These are phyloP conservation scores for Tenthredo mesomela DNA, from an alignment of 2,888 invertebrate genomes.

Conservation along the genomic window DNA sequence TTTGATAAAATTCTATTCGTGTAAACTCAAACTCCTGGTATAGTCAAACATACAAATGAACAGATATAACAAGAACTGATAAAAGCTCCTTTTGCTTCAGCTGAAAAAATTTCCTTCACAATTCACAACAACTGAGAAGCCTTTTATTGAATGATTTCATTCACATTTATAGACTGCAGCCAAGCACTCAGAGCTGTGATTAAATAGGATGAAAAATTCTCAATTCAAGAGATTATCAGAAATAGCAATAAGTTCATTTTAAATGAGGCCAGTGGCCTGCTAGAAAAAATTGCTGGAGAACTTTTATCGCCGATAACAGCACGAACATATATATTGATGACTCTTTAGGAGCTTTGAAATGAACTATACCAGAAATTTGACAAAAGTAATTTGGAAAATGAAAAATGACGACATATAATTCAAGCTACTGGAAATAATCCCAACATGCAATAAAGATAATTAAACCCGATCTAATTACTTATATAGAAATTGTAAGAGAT, in stretches of 20 bases:
- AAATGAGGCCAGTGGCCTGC: not conserved
- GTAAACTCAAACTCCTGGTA: not conserved
- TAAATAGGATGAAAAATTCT: not conserved
- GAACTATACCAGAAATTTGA: conserved; percentile 2
- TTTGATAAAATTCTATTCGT: not conserved
- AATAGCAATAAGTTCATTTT: not conserved
- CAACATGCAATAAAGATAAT: conserved; percentile 13
- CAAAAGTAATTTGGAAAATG: not conserved
- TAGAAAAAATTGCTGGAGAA: not conserved
- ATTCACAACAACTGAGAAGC: not conserved
- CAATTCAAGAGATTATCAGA: not conserved
- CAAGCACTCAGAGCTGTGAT: not conserved
- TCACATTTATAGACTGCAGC: not conserved
- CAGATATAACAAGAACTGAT: not conserved
- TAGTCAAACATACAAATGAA: not conserved
- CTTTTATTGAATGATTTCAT: not conserved
- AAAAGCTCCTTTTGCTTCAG: not conserved
- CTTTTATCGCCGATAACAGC: not conserved
- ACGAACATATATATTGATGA: not conserved
- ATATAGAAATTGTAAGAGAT: conserved; percentile 25
- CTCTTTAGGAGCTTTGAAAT: not conserved
- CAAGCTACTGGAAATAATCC: conserved; percentile 24
- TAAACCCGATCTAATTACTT: not conserved
- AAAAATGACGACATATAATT: not conserved
- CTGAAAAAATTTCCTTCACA: not conserved